Evolutionary conservation across 2,888 invertebrate species (phyloP).

Genomic region (Polymixis flavicincta): DNA sequence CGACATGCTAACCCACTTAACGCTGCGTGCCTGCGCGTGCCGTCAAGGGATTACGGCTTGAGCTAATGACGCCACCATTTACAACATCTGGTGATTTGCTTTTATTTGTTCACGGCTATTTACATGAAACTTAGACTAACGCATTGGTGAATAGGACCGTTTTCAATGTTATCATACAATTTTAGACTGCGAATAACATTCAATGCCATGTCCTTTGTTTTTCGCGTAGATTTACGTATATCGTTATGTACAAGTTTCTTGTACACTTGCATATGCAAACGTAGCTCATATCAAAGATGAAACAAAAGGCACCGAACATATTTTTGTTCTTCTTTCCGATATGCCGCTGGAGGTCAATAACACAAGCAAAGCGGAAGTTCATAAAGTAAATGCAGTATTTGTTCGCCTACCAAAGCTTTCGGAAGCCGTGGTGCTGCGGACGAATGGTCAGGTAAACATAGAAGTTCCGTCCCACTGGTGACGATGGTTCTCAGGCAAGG

Average conservation of each 20-base stretch:
- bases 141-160: slow-evolving; percentile 11
- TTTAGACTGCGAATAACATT: slow-evolving; percentile 1
- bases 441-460: slow-evolving; percentile 63
- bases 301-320: slow-evolving; percentile 15
- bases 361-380: slow-evolving; percentile 31
- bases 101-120: slow-evolving; percentile 53
- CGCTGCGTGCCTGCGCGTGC: slow-evolving; percentile 84
- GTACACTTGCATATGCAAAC: background rate
- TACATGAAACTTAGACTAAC: slow-evolving; percentile 42
- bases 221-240: background rate
- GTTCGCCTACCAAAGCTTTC: slow-evolving; percentile 20
- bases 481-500: slow-evolving; percentile 77
- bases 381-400: slow-evolving; percentile 41
- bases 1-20: slow-evolving; percentile 86
- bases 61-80: slow-evolving; percentile 76
- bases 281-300: background rate
- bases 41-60: slow-evolving; percentile 78
- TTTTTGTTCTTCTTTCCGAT: slow-evolving; percentile 4
- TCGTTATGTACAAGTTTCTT: background rate
- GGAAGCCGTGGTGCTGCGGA: slow-evolving; percentile 43
- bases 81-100: slow-evolving; percentile 77
- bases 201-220: background rate
- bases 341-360: slow-evolving; percentile 31
- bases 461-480: slow-evolving; percentile 63
- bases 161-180: background rate